A percentile compares a stretch with the other conserved stretches of the same genome.
phyloP scores from a whole-genome alignment of 2,113 vertebrate species.

The Percina caprodes region DNA sequence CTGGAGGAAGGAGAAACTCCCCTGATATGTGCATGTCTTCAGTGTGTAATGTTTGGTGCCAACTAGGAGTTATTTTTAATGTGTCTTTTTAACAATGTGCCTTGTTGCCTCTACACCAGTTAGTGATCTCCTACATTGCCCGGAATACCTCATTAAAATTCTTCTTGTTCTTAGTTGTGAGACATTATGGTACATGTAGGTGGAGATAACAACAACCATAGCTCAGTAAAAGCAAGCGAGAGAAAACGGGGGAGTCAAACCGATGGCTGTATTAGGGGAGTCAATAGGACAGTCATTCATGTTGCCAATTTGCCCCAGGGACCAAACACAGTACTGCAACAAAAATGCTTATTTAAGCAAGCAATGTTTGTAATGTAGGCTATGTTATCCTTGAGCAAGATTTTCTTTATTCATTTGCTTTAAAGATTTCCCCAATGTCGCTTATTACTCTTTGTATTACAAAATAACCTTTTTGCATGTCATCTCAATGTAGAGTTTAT shows the following conservation, averaged over 20 bases:
- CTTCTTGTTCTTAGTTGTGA: neutral
- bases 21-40: neutral
- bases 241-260: neutral
- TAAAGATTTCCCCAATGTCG: no score
- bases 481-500: neutral
- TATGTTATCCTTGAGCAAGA: no score
- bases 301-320: neutral
- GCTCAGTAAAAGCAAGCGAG: neutral
- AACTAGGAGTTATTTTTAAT: neutral
- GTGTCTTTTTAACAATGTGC: neutral
- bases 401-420: no score
- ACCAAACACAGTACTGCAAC: neutral
- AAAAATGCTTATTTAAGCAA: neutral
- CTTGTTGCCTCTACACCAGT: neutral
- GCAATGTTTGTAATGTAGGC: no score
- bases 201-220: neutral
- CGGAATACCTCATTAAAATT: slow-evolving; percentile 1
- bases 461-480: neutral
- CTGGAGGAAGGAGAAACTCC: slow-evolving; percentile 4
- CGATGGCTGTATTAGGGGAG: neutral
- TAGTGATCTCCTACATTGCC: neutral
- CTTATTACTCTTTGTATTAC: neutral
- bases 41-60: neutral
- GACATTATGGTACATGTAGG: neutral
- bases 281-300: no score